Evolutionary conservation across 2,888 invertebrate genomes (phyloP).

Genomic region (Ditylenchus weischeri): DNA sequence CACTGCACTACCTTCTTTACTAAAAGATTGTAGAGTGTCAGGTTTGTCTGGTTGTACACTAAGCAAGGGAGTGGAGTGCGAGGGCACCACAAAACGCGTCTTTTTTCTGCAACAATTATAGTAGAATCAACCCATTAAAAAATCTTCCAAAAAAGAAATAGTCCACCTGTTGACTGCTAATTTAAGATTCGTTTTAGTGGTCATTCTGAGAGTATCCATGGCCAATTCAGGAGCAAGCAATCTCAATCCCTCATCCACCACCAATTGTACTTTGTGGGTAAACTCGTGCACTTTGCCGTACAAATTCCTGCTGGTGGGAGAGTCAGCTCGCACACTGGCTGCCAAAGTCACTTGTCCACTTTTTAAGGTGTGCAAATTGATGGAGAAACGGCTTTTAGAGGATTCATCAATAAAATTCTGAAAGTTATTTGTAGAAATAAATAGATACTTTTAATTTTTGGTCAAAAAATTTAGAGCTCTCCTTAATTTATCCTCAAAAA

Average conservation of each 20-base stretch:
- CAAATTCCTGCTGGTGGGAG: conserved; percentile 16
- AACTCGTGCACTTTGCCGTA: conserved; percentile 23
- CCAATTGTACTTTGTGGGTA: conserved; percentile 28
- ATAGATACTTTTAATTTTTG: neutral
- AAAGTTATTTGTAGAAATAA: neutral
- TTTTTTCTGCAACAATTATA: neutral
- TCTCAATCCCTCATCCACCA: conserved; percentile 36
- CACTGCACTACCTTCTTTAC: conserved; percentile 36
- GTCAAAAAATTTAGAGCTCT: neutral
- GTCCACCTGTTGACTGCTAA: conserved; percentile 32
- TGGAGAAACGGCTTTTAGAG: conserved; percentile 21
- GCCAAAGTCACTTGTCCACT: conserved; percentile 16
- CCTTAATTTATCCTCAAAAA: neutral
- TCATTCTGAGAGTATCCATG: conserved; percentile 32
- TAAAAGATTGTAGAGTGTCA: conserved; percentile 33
- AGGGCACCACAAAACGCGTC: neutral
- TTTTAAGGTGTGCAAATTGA: conserved; percentile 14
- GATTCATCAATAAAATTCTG: conserved; percentile 23
- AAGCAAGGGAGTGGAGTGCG: neutral
- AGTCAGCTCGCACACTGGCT: conserved; percentile 20
- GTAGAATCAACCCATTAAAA: neutral
- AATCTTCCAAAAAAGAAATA: conserved; percentile 1
- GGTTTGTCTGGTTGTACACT: neutral
- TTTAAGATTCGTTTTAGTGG: conserved; percentile 35
- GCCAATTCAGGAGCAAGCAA: conserved; percentile 19